Evolutionary conservation across 2,888 invertebrate genomes (phyloP).

Genomic region (Cerceris rybyensis): DNA sequence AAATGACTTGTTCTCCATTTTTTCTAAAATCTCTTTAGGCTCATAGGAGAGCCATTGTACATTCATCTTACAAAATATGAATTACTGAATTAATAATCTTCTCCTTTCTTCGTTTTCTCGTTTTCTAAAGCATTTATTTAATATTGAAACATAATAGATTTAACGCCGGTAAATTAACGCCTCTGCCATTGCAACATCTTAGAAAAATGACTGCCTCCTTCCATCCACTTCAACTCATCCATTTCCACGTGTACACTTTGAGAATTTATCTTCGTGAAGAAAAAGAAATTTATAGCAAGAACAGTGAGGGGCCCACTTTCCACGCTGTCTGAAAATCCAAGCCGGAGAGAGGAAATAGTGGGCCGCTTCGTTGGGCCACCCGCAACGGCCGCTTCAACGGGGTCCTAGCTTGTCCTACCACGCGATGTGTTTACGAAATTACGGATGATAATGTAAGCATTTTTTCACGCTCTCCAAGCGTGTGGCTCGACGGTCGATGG

Average conservation of each 20-base stretch:
- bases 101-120: too few relatives aligned
- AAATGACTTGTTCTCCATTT: too few relatives aligned
- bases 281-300: background rate
- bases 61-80: too few relatives aligned
- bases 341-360: slow-evolving; percentile 9
- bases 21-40: too few relatives aligned
- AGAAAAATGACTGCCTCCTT: too few relatives aligned
- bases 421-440: slow-evolving; percentile 80
- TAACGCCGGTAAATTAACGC: too few relatives aligned
- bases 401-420: slow-evolving; percentile 52
- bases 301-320: slow-evolving; percentile 30
- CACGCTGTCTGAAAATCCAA: slow-evolving; percentile 13
- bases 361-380: slow-evolving; percentile 71
- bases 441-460: slow-evolving; percentile 82
- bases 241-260: background rate
- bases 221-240: too few relatives aligned
- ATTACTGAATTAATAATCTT: too few relatives aligned
- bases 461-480: slow-evolving; percentile 78
- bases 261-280: background rate
- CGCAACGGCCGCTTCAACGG: slow-evolving; percentile 71
- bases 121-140: too few relatives aligned
- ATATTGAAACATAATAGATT: too few relatives aligned
- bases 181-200: too few relatives aligned
- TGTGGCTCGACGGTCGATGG: slow-evolving; percentile 64
- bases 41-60: too few relatives aligned